phyloP scores from a whole-genome alignment of 2,113 vertebrate genomes.

The Azemiops feae region DNA sequence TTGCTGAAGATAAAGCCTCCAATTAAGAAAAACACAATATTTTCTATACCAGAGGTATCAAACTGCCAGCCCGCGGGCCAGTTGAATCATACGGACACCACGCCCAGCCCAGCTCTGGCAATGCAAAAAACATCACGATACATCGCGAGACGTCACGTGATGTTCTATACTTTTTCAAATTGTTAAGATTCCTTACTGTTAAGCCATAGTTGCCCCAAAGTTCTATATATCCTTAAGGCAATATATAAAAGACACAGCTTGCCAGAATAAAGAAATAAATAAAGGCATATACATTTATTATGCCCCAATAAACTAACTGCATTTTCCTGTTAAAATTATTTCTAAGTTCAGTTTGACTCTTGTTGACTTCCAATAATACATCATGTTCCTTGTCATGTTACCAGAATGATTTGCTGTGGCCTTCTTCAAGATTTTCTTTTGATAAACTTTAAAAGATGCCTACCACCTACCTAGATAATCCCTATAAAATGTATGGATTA shows the following conservation, averaged over 20 bases:
- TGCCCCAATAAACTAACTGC: not conserved
- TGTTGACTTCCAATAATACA: not conserved
- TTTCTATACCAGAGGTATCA: not conserved
- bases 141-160: no score
- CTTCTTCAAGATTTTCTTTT: not conserved
- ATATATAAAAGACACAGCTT: not conserved
- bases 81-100: no score
- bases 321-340: not conserved
- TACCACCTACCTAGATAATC: not conserved
- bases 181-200: conserved; percentile 32
- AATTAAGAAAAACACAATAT: conserved; percentile 36
- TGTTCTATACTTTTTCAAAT: conserved; percentile 40
- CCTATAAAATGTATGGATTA: not conserved
- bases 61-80: no score
- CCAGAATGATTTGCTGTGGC: not conserved
- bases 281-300: not conserved
- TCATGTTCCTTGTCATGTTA: not conserved
- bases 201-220: not conserved
- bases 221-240: not conserved
- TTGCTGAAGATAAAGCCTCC: conserved; percentile 33
- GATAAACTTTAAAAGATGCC: not conserved
- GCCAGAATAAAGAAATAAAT: not conserved
- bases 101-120: no score
- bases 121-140: no score
- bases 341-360: not conserved